Base-by-base conservation (phyloP, 2,797 vertebrate species). In the Falco columbarius region DNA sequence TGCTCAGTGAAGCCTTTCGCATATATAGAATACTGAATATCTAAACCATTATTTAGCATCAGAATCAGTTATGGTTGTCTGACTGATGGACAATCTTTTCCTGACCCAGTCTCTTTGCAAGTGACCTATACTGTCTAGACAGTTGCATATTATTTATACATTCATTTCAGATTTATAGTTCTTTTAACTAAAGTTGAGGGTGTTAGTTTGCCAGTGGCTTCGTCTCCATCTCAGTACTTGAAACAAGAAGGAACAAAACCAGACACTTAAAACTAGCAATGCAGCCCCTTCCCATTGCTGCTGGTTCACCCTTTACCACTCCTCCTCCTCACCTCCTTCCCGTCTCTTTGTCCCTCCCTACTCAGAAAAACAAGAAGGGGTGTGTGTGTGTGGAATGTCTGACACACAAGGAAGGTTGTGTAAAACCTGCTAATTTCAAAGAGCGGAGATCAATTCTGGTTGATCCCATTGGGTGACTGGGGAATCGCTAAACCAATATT, bases 51-150 rank as follows among this genome's bases (percentile, higher is more conserved):
- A 99, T 99, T 99, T 99, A 99, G 99, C 99, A 99, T 99, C 99
- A 99, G 99, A 99, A 99, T 99, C 99, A 99, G 99, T 99, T 99
- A 99, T 99, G 99, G 99, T 99, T 99, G 99, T 99, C 99, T 99
- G 99, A 98, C 99, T 99, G 99, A 99, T 99, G 99, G 99, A 99
- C 99, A 99, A 99, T 99, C 99, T 99, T 98, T 98, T 98, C 98
- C 98, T 99, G 98, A 99, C 99, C 99, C 96, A 96, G 98, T 99
- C 98, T 99, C 98, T 99, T 98, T 98, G 98, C 98, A 98, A 99
- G 98, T 99, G 99, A 99, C 99, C 99, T 99, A 98, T 98, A 98
- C 99, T 99, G 99, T 99, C 99, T 99, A 99, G 99, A 99, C 99
- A 98, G 98, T 98, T 98, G 98, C 98, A 98, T 98, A 99, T 99